Evolutionary conservation across 2,797 vertebrate genomes (phyloP).

Genomic region (Molothrus ater): DNA sequence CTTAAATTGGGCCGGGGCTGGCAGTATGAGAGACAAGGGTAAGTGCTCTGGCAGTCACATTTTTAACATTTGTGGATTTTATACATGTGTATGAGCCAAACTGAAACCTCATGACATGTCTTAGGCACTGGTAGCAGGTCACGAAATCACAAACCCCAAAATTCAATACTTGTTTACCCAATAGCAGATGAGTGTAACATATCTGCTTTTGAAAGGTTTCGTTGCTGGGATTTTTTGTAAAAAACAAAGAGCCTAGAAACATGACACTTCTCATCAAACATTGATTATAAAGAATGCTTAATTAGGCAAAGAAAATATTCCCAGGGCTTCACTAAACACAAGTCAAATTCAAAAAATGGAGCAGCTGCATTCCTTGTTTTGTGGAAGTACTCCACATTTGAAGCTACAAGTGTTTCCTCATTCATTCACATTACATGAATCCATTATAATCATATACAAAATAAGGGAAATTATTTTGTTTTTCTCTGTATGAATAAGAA

Average conservation of each 20-base stretch:
- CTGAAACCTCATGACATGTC: not conserved
- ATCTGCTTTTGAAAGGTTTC: not conserved
- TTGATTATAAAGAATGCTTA: not conserved
- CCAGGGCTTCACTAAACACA: constrained; percentile 18
- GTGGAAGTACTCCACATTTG: not conserved
- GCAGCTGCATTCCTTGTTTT: not conserved
- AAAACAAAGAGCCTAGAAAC: not conserved
- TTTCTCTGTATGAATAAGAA: not conserved
- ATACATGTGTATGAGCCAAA: not conserved
- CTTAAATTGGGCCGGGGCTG: not conserved
- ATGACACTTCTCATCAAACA: not conserved
- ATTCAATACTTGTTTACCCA: not conserved
- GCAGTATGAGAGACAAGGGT: not conserved
- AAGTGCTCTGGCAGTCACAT: not conserved
- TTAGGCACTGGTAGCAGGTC: not conserved
- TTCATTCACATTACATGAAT: not conserved
- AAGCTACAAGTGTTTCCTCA: not conserved
- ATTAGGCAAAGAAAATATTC: constrained; percentile 18
- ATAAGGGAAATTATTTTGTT: not conserved
- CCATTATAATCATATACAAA: not conserved
- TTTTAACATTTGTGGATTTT: not conserved
- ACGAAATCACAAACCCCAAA: not conserved
- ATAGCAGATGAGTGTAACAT: not conserved
- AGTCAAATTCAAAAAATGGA: not conserved
- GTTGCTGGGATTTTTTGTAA: not conserved